Conservation (phyloP, 2,113 vertebrate species). For the Turdus rufiventris region DNA sequence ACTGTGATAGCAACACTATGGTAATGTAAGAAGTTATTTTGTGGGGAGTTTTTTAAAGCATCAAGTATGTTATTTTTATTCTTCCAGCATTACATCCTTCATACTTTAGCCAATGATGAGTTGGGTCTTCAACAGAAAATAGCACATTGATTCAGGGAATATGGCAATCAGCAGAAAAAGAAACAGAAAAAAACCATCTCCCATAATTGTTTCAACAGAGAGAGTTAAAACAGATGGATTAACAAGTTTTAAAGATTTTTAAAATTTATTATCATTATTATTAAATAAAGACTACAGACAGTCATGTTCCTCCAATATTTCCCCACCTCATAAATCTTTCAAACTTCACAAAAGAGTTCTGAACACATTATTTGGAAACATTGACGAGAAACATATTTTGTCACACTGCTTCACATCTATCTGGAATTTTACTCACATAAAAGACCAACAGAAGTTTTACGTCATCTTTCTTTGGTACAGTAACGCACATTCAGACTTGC, state of each 20-base stretch:
- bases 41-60: not conserved
- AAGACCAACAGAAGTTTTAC: not conserved
- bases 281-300: not conserved
- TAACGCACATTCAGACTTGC: not conserved
- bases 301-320: not conserved
- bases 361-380: not conserved
- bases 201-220: not conserved
- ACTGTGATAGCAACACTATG: not conserved
- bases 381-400: accelerated
- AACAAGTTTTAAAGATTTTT: not conserved
- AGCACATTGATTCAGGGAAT: not conserved
- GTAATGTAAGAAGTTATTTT: not conserved
- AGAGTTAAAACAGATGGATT: not conserved
- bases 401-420: not conserved
- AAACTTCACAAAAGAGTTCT: not conserved
- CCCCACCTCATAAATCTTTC: not conserved
- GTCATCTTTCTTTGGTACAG: not conserved
- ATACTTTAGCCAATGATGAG: not conserved
- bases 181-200: not conserved
- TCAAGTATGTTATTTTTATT: not conserved
- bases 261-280: not conserved
- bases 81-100: not conserved
- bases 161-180: not conserved
- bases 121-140: not conserved
- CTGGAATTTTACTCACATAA: not conserved